Conservation (phyloP, 35 echinoderm and acorn worm genomes). For the Chiridota heheva region DNA sequence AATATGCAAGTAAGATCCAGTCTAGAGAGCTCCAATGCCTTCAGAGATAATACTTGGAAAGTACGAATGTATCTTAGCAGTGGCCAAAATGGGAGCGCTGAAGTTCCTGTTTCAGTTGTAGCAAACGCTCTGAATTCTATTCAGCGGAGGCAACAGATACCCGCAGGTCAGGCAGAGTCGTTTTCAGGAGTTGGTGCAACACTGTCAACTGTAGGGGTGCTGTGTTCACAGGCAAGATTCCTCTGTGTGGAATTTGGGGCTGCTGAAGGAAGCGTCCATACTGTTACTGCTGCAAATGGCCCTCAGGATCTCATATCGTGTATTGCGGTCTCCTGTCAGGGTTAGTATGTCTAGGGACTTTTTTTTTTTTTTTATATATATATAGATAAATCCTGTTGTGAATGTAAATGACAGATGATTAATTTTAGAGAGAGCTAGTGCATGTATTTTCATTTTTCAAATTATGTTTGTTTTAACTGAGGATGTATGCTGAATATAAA, state of each 20-base stretch:
- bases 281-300: background rate
- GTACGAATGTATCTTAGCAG: slow-evolving; percentile 3
- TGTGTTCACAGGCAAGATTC: background rate
- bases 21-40: background rate
- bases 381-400: too few relatives aligned
- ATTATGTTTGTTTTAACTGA: too few relatives aligned
- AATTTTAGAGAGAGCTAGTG: too few relatives aligned
- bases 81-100: background rate
- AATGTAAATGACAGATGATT: too few relatives aligned
- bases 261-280: slow-evolving; percentile 8
- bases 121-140: background rate
- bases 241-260: slow-evolving; percentile 33
- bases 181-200: background rate
- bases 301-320: too few relatives aligned
- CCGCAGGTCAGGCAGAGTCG: background rate
- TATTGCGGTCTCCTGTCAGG: too few relatives aligned
- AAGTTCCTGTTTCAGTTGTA: background rate
- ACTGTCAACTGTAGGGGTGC: slow-evolving; percentile 4
- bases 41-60: background rate
- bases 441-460: too few relatives aligned
- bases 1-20: background rate
- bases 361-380: too few relatives aligned
- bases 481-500: too few relatives aligned
- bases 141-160: background rate
- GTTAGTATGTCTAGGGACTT: too few relatives aligned